Evolutionary conservation across 2,888 invertebrate genomes (phyloP).

Genomic region (Teleogryllus oceanicus): DNA sequence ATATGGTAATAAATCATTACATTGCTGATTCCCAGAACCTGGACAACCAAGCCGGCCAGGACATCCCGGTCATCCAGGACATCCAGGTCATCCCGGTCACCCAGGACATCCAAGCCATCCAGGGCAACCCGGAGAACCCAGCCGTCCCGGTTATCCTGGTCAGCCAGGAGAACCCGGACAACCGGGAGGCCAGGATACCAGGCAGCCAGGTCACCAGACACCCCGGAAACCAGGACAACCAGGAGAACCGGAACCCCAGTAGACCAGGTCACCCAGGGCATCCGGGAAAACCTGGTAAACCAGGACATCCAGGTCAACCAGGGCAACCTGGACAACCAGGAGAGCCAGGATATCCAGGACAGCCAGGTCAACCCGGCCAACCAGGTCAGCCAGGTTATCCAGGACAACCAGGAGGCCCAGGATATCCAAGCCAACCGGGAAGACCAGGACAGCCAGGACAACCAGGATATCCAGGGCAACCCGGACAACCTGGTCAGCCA

Average conservation of each 20-base stretch:
- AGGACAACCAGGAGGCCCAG: conserved; percentile 24
- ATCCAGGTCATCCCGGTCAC: too few relatives aligned
- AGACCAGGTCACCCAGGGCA: neutral
- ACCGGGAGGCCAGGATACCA: too few relatives aligned
- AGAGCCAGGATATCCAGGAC: conserved; percentile 41
- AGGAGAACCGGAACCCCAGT: conserved; percentile 18
- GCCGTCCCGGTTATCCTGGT: too few relatives aligned
- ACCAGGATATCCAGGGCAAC: conserved; percentile 40
- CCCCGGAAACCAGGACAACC: too few relatives aligned
- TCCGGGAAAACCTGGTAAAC: neutral
- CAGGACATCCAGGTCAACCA: conserved; percentile 43
- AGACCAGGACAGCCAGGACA: conserved; percentile 35
- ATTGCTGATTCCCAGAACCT: too few relatives aligned
- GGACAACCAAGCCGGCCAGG: too few relatives aligned
- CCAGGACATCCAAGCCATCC: too few relatives aligned
- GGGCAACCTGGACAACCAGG: conserved; percentile 47
- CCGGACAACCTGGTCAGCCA: conserved; percentile 34
- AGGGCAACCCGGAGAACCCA: too few relatives aligned
- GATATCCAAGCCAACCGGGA: neutral
- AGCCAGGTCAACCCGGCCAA: conserved; percentile 40
- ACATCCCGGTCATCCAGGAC: too few relatives aligned
- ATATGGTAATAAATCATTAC: too few relatives aligned
- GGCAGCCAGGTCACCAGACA: too few relatives aligned
- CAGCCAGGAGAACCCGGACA: too few relatives aligned
- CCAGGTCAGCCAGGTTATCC: conserved; percentile 40